Evolutionary conservation across 1,140 invertebrate genomes (phyloP).

Genomic region (Drosophila sproati): DNA sequence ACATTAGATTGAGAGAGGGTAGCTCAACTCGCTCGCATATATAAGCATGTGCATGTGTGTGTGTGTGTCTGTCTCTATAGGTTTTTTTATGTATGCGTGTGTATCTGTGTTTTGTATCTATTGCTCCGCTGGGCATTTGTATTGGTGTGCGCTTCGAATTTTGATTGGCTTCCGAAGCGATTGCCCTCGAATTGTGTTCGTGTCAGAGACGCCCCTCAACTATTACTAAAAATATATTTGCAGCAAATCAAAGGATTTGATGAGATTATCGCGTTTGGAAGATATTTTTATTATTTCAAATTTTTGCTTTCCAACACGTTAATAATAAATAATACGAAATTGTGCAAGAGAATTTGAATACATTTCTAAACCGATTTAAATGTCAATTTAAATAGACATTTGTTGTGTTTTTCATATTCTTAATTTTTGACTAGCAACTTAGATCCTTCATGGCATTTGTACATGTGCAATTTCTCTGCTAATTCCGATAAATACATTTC

Average conservation of each 20-base stretch:
- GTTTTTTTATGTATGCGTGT: conserved; percentile 27
- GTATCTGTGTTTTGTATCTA: conserved; percentile 36
- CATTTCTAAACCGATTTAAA: too few relatives aligned
- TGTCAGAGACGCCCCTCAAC: conserved; percentile 44
- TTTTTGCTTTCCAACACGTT: not conserved
- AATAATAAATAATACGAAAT: too few relatives aligned
- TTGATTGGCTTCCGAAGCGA: conserved; percentile 77
- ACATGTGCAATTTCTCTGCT: too few relatives aligned
- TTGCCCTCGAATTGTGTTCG: conserved; percentile 36
- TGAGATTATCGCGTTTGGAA: not conserved
- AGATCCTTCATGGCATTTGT: too few relatives aligned
- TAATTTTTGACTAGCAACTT: too few relatives aligned
- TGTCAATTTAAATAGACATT: too few relatives aligned
- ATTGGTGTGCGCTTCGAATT: conserved; percentile 66
- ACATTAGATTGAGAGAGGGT: conserved; percentile 57
- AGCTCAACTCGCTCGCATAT: conserved; percentile 22
- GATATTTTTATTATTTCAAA: not conserved
- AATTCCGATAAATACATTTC: too few relatives aligned
- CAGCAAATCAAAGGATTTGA: conserved; percentile 8
- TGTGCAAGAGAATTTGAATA: too few relatives aligned
- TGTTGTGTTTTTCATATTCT: too few relatives aligned
- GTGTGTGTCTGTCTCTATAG: not conserved
- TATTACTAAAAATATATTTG: conserved; percentile 3
- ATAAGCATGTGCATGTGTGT: not conserved
- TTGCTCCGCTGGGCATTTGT: conserved; percentile 25